A percentile compares a stretch with the other conserved stretches of the same genome.
phyloP scores from a whole-genome alignment of 2,797 vertebrate genomes.

The Sebastolobus altivelis region DNA sequence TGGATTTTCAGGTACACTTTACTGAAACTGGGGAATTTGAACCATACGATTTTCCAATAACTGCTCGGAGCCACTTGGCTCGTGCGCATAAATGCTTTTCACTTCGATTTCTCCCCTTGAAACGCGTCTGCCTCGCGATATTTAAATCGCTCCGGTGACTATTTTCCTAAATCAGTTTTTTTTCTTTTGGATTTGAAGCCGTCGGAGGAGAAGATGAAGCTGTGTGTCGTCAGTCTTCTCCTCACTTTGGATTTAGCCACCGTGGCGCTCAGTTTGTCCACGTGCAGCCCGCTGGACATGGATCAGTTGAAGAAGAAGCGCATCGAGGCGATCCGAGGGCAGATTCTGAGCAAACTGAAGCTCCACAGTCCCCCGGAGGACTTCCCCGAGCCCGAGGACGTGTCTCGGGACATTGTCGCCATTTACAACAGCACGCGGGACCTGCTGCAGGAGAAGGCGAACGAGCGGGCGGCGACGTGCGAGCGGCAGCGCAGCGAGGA shows the following conservation, averaged over 20 bases:
- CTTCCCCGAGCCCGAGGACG: slow-evolving; percentile 94
- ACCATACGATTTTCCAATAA: not conserved
- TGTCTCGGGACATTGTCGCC: slow-evolving; percentile 94
- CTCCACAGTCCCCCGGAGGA: slow-evolving; percentile 92
- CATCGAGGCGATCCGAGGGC: slow-evolving; percentile 95
- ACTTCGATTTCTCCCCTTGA: slow-evolving; percentile 20
- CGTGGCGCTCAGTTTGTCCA: slow-evolving; percentile 92
- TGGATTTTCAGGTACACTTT: slow-evolving; percentile 64
- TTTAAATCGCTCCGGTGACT: slow-evolving; percentile 15
- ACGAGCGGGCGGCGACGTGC: slow-evolving; percentile 93
- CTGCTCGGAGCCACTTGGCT: not conserved
- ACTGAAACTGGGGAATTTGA: slow-evolving; percentile 36
- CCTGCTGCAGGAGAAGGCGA: slow-evolving; percentile 96
- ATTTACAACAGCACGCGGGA: slow-evolving; percentile 98
- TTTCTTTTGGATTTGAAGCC: slow-evolving; percentile 22
- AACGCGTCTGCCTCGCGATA: slow-evolving; percentile 32
- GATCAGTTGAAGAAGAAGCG: slow-evolving; percentile 96
- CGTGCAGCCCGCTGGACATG: slow-evolving; percentile 97
- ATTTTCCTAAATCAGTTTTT: not conserved
- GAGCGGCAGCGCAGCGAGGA: slow-evolving; percentile 96
- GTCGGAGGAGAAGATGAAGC: slow-evolving; percentile 88
- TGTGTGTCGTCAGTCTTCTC: slow-evolving; percentile 88
- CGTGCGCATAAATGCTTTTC: slow-evolving; percentile 26
- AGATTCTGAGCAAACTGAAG: slow-evolving; percentile 98
- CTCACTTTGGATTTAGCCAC: slow-evolving; percentile 91